Evolutionary conservation across 2,888 invertebrate species (phyloP), one percentile per base, ranked within the genome.

Genomic region (Zaprionus lineosus): DNA sequence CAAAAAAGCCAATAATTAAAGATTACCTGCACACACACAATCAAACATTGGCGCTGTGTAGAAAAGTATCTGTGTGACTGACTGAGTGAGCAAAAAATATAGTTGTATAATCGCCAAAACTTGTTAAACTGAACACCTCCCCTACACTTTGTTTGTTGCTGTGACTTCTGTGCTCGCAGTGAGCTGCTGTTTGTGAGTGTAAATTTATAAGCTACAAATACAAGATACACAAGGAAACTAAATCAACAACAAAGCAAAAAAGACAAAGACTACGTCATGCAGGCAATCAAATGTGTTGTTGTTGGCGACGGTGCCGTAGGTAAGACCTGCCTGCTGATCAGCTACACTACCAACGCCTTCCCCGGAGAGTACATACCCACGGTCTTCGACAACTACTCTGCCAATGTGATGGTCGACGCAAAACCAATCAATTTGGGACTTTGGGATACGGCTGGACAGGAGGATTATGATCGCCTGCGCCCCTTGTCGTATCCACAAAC

Each of bases 221-320:
- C 46, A 65, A 64, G 28, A 64, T 58, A 65, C 53, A 53, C 36
- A 57, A 63, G 73, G 55, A 76, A 55, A 61, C 44, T 53, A 62
- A 63, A 50, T 40, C 36, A 57, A 40, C 47, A 44, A 16, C 53
- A 58, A 31, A 24, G 15, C 29, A 43, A 52, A 34, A 36, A 63
- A 40, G 43, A 53, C 63, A 64, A 36, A 33, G 50, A 63, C 77
- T 61, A 65, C 74, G 75, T 59, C 70, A 89, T 89, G 89, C 89
- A 89, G 74, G 89, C 89, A 31, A 89, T 89, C 72, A 89, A 89
- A 63, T 89, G 89, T 71, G 89, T 89, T 61, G 89, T 89, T 60
- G 89, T 89, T 69, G 89, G 89, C 73, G 89, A 89, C 68, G 89
- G 89, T 74, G 89, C 89, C 63, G 89, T 89, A 40, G 89, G 89